Evolutionary conservation across 2,888 invertebrate genomes (phyloP).

Genomic region (Lydus trimaculatus): DNA sequence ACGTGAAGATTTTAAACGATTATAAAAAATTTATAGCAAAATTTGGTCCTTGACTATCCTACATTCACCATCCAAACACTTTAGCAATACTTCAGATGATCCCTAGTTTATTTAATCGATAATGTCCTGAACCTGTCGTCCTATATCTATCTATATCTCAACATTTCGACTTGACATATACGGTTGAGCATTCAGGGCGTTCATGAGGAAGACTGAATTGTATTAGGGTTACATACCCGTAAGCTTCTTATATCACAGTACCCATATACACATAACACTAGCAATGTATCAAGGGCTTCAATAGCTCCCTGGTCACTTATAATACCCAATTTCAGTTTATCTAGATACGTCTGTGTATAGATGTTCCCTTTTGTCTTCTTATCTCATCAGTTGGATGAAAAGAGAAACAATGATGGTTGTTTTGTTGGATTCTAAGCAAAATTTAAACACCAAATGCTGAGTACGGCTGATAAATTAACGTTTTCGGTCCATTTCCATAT

Average conservation of each 20-base stretch:
- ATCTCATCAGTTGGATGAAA: slow-evolving; percentile 19
- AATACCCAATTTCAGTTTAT: slow-evolving; percentile 17
- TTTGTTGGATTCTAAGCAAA: background rate
- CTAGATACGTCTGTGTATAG: background rate
- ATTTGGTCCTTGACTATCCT: background rate
- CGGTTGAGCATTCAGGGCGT: slow-evolving; percentile 23
- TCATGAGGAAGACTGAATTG: slow-evolving; percentile 22
- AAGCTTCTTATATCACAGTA: slow-evolving; percentile 23
- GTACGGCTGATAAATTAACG: slow-evolving; percentile 2
- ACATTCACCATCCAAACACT: background rate
- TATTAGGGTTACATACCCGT: slow-evolving; percentile 9
- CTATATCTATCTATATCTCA: slow-evolving; percentile 9
- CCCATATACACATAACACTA: slow-evolving; percentile 10
- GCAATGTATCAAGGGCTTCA: slow-evolving; percentile 14
- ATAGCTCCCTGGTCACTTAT: slow-evolving; percentile 28
- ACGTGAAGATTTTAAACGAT: background rate
- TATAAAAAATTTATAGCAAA: background rate
- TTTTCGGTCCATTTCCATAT: slow-evolving; percentile 23
- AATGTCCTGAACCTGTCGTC: slow-evolving; percentile 17
- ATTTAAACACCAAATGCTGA: background rate
- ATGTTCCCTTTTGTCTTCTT: slow-evolving; percentile 18
- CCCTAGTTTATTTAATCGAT: slow-evolving; percentile 22
- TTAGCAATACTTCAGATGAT: background rate
- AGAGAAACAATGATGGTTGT: slow-evolving; percentile 11
- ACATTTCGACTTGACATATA: slow-evolving; percentile 9